Evolutionary conservation across 1,140 invertebrate species (phyloP), one percentile per base, ranked within the genome.

Genomic region (Globodera rostochiensis): DNA sequence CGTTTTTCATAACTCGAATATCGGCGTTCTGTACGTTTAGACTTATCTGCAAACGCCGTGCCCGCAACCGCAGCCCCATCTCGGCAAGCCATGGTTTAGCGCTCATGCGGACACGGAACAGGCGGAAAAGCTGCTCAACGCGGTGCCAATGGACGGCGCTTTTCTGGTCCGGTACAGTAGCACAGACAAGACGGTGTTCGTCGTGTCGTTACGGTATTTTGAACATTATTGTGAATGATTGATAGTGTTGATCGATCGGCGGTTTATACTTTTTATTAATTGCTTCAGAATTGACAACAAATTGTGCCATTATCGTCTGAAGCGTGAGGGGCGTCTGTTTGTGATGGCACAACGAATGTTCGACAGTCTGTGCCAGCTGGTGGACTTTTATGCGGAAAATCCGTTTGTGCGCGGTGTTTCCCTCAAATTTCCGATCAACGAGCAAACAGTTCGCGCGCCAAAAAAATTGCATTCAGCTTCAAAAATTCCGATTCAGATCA

Each of bases 341-440:
- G 89, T 89, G 36, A 88, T 89, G 6, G 87, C 86, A 76, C 87
- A 90, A 70, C 87, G 82, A 25, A 85, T 88, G n/a, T 89, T 89
- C 77, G 88, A 89, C 70, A 90, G 85, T 78, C 79, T 89, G 9
- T 90, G 89, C 78, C 84, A 89, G 67, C 81, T 89, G 73, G 89
- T 89, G 19, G 89, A 90, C 13, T 89, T 82, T 77, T 89, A 89
- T 73, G 60, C 70, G 47, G 83, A 50, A 4, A 77, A 79, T 77
- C 86, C 88, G 66, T 90, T 89, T 66, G 85, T 89, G 46, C 69
- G 86, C 57, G 88, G 88, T n/a, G 83, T 90, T 67, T 86, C 74
- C 57, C 79, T 89, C 19, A 83, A 86, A 73, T 89, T 80, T 64
- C 85, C 88, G 47, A 77, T 88, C 47, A 89, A 89, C 66, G 88